phyloP scores from a whole-genome alignment of 2,888 invertebrate genomes.

The Biston betularia region DNA sequence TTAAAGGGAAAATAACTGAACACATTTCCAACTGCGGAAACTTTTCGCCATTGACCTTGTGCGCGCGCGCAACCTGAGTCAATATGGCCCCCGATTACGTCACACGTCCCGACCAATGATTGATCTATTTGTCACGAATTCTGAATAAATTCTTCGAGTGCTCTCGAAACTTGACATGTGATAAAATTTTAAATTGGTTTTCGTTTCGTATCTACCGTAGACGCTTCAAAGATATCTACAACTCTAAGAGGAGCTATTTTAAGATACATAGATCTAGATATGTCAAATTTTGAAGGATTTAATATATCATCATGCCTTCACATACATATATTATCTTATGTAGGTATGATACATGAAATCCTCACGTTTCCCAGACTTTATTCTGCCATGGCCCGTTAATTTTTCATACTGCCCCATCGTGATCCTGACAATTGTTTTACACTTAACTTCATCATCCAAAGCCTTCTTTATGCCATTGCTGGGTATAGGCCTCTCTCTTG shows the following conservation, averaged over 20 bases:
- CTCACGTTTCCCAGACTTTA: no score
- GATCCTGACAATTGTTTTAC: no score
- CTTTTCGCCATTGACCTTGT: slow-evolving; percentile 66
- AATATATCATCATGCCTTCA: no score
- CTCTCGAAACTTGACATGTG: slow-evolving; percentile 31
- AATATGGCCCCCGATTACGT: slow-evolving; percentile 50
- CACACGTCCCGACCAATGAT: slow-evolving; percentile 37
- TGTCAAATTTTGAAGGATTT: neutral
- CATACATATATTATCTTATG: no score
- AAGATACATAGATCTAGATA: neutral
- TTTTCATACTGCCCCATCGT: no score
- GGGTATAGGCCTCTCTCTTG: no score
- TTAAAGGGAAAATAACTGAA: slow-evolving; percentile 11
- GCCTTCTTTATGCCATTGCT: no score
- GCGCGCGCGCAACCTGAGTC: slow-evolving; percentile 49
- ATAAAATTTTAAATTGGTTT: slow-evolving; percentile 36
- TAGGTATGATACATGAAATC: no score
- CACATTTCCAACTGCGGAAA: slow-evolving; percentile 42
- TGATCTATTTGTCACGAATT: slow-evolving; percentile 50
- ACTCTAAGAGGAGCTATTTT: slow-evolving; percentile 2
- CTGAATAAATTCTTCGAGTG: slow-evolving; percentile 27
- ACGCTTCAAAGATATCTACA: neutral
- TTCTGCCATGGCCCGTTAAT: no score
- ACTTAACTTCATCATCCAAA: no score
- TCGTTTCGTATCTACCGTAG: neutral